phyloP scores from a whole-genome alignment of 2,113 vertebrate genomes.

The Eupsittula cactorum region DNA sequence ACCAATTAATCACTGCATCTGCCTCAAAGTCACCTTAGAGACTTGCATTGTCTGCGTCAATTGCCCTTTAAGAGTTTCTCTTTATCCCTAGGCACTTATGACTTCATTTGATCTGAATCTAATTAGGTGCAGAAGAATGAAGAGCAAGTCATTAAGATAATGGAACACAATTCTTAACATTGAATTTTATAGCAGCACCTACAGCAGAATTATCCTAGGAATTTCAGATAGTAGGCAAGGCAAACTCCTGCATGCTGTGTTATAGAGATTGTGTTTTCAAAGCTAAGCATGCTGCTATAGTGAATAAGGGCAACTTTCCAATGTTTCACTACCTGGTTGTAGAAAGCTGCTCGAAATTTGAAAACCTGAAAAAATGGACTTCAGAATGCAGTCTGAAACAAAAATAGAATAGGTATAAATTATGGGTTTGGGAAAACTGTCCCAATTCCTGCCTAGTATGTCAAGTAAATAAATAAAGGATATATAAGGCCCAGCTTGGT shows the following conservation, averaged over 20 bases:
- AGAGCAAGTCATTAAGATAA: slow-evolving; percentile 44
- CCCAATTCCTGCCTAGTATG: neutral
- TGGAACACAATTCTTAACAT: neutral
- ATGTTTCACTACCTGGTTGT: neutral
- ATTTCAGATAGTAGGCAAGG: neutral
- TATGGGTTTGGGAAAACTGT: neutral
- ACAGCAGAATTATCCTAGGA: neutral
- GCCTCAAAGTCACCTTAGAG: slow-evolving; percentile 38
- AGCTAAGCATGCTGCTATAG: neutral
- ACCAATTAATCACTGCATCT: slow-evolving; percentile 44
- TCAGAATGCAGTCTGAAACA: neutral
- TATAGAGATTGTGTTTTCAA: neutral
- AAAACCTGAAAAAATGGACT: neutral
- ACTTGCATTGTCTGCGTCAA: slow-evolving; percentile 24
- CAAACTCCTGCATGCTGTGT: neutral
- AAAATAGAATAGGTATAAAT: neutral
- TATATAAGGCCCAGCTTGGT: neutral
- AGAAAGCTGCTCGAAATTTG: neutral
- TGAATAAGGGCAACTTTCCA: neutral
- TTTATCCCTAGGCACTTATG: slow-evolving; percentile 40
- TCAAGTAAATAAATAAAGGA: neutral
- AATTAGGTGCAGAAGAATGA: slow-evolving; percentile 53
- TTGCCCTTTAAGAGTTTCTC: slow-evolving; percentile 52
- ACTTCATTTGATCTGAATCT: slow-evolving; percentile 61
- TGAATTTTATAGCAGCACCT: neutral